Evolutionary conservation across 2,113 vertebrate genomes (phyloP).

Genomic region (Lamprotornis superbus): DNA sequence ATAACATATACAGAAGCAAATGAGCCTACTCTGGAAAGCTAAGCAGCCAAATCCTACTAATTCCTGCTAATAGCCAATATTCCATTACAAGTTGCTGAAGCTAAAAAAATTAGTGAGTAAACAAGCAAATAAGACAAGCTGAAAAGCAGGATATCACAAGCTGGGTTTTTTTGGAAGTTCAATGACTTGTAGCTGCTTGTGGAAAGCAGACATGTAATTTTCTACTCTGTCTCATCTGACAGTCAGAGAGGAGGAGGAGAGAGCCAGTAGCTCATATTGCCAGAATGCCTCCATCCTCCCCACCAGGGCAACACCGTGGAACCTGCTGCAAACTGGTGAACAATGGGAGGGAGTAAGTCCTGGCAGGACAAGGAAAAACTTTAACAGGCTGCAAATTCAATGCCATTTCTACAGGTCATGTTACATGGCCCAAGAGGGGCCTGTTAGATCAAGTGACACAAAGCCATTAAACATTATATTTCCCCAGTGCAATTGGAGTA

Average conservation of each 20-base stretch:
- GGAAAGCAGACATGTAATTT: neutral
- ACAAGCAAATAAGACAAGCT: neutral
- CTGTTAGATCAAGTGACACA: neutral
- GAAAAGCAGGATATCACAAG: neutral
- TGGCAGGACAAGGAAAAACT: neutral
- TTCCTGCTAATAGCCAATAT: neutral
- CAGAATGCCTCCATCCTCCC: neutral
- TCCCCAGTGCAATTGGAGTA: slow-evolving; percentile 11
- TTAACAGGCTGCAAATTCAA: neutral
- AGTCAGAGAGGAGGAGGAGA: neutral
- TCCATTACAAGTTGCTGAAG: neutral
- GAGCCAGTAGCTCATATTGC: neutral
- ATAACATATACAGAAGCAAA: neutral
- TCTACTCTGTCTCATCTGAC: neutral
- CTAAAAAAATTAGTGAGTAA: neutral
- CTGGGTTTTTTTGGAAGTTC: neutral
- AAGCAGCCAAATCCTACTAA: slow-evolving; percentile 18
- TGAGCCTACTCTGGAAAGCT: neutral
- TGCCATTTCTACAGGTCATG: neutral
- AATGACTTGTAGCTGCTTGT: neutral
- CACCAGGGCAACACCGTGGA: neutral
- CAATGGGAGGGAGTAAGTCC: neutral
- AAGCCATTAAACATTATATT: slow-evolving; percentile 12
- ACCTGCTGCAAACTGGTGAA: neutral
- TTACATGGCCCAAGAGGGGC: neutral